Evolutionary conservation across 2,797 vertebrate species (phyloP), one percentile per base, ranked within the genome.

Genomic region (Lepus oiostolus): DNA sequence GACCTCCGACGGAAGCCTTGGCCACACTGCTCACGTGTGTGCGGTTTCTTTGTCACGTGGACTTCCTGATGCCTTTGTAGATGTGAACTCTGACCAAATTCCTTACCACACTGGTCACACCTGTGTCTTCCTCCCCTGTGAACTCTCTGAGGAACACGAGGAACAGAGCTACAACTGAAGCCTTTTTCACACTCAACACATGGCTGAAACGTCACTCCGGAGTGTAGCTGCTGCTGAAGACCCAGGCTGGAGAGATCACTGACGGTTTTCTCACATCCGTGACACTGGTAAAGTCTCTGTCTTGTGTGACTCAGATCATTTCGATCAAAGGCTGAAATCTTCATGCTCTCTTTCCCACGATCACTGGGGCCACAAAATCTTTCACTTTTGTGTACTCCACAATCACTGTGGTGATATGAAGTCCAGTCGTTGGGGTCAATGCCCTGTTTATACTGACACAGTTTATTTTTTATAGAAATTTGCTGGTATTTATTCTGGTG

Each of bases 221-320:
- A 58, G 62, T 82, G 65, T 32, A 79, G 67, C 1, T 58, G 63
- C 97, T 26, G 72, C 63, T 72, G 93, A 38, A 74, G 82, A 14
- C 72, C 58, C 72, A 72, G 92, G 26, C 17, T 76, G 38, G 90
- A 90, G 65, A 65, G 58, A 82, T 85, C 35, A n/a, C 0, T 54
- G 22, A 85, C 92, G 5, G 58, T 13, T 65, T 89, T 86, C 65
- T 75, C 68, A 89, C 47, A 84, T 2, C 63, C 75, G 7, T 74
- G 60, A 96, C 91, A 96, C 7, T 75, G 81, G 50, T 89, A 93
- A 47, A 68, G 68, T 71, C 93, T 95, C 63, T 91, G 87, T 77
- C 88, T 70, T 28, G 50, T 63, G 26, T 90, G 87, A 93, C 32
- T 89, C 13, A 67, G 1, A 42, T 28, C 52, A 42, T 88, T 60